Base-by-base conservation (phyloP, 2,113 vertebrate genomes). In the Ursus arctos region DNA sequence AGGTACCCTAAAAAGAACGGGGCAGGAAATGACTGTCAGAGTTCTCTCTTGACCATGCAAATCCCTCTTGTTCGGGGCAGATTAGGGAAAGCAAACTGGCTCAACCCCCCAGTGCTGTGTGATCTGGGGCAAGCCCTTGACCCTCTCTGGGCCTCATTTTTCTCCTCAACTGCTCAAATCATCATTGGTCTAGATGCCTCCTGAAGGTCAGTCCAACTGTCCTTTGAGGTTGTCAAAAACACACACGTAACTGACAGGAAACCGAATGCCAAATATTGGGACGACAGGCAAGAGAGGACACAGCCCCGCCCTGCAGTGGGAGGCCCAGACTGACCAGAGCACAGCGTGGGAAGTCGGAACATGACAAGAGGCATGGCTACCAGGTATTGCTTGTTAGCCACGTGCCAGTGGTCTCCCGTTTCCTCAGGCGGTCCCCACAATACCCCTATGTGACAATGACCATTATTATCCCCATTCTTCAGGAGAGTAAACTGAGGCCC, bases 81-180 rank as follows among this genome's bases (percentile, higher is more conserved):
- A 15, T 79, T 26, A 49, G 26, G 33, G 57, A 79, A 67, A 59
- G 28, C 16, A 55, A 36, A 16, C 63, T 0, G 28, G 49, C 51
- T 53, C 36, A n/a, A 2, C 36, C 71, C 0, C 5, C 40, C 24
- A 0, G 31, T 1, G 40, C 91, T 69, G 16, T 22, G 96, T 86
- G 93, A 88, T 40, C 61, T 18, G 13, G 10, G n/a, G 16, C 26
- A 31, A 33, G 19, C 33, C 13, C 21, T 59, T 43, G 76, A 31
- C 63, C 72, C 24, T 77, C 67, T 94, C 87, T 95, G 90, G 74
- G n/a, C 89, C 79, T 79, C 79, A 26, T 6, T 77, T n/a, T 59
- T n/a, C 36, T 26, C 36, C 81, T 65, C 16, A 18, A 77, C 74
- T 21, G 14, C 9, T 18, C 0, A 4, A 47, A 33, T 67, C 36